Evolutionary conservation across 2,797 vertebrate species (phyloP).

Genomic region (Cheirogaleus major): DNA sequence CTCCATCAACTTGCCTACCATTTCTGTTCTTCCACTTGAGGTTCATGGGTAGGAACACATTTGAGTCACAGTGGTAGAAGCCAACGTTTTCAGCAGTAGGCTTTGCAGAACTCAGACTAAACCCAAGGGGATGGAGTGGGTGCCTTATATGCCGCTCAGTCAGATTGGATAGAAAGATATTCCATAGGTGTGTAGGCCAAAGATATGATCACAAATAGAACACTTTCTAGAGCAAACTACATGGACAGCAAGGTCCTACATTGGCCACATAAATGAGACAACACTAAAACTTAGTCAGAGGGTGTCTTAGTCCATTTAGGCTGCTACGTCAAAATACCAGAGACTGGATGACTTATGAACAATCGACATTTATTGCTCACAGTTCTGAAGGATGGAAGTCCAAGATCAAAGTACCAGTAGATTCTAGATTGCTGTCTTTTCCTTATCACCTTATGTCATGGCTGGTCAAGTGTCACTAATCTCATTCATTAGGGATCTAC

Average conservation of each 20-base stretch:
- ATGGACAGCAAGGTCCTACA: too few species aligned
- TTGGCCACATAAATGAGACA: neutral
- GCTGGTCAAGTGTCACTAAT: too few species aligned
- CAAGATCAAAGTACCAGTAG: neutral
- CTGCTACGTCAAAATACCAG: neutral
- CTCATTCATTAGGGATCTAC: too few species aligned
- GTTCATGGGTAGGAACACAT: too few species aligned
- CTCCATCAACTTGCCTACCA: accelerated
- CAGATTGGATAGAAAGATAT: neutral
- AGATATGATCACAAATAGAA: neutral
- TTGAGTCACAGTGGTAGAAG: accelerated
- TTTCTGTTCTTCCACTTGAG: neutral
- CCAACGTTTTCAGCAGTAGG: neutral
- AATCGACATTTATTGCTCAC: neutral
- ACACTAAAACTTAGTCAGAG: neutral
- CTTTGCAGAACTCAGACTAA: neutral
- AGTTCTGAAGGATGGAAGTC: too few species aligned
- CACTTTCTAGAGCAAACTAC: neutral
- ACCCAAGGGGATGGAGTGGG: accelerated
- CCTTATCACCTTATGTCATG: accelerated
- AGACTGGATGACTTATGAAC: neutral
- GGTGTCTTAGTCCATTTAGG: neutral
- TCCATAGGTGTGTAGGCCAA: neutral
- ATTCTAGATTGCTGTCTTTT: neutral
- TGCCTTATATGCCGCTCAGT: accelerated